Percentiles rank a stretch among this genome's conserved stretches.
Evolutionary conservation across 2,797 vertebrate species (phyloP).

Genomic region (Melopsittacus undulatus): DNA sequence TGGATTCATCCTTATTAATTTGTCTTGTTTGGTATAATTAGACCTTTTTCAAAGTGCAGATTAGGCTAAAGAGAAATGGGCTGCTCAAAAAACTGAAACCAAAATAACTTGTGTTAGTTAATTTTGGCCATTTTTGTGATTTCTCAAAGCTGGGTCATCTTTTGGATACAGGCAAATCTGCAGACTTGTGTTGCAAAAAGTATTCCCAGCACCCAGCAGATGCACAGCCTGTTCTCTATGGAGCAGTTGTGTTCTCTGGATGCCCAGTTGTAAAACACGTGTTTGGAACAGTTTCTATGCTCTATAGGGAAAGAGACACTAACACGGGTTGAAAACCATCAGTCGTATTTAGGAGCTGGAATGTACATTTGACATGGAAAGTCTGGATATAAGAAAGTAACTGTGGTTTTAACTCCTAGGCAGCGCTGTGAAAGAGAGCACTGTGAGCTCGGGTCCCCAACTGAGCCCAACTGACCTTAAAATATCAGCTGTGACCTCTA

Average conservation of each 20-base stretch:
- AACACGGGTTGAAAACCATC: not conserved
- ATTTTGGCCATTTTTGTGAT: not conserved
- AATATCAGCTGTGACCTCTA: slow-evolving; percentile 85
- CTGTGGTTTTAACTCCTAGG: slow-evolving; percentile 31
- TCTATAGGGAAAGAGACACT: not conserved
- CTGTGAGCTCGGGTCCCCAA: slow-evolving; percentile 70
- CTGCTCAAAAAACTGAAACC: not conserved
- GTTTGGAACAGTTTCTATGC: not conserved
- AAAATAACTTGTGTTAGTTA: not conserved
- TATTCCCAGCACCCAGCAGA: not conserved
- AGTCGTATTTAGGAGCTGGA: not conserved
- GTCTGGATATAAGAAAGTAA: not conserved
- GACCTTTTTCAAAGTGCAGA: not conserved
- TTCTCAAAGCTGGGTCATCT: not conserved
- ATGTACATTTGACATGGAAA: not conserved
- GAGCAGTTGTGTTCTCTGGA: not conserved
- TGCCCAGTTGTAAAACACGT: not conserved
- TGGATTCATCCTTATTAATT: not conserved
- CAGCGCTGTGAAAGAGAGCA: slow-evolving; percentile 2
- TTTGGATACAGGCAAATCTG: not conserved
- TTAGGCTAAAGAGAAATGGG: not conserved
- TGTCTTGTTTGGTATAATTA: not conserved
- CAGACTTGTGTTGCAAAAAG: not conserved
- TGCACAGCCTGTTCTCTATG: not conserved
- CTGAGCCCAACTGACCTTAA: slow-evolving; percentile 84